Evolutionary conservation across 2,797 vertebrate species (phyloP), one percentile per base, ranked within the genome.

Genomic region (Geotrypetes seraphini): DNA sequence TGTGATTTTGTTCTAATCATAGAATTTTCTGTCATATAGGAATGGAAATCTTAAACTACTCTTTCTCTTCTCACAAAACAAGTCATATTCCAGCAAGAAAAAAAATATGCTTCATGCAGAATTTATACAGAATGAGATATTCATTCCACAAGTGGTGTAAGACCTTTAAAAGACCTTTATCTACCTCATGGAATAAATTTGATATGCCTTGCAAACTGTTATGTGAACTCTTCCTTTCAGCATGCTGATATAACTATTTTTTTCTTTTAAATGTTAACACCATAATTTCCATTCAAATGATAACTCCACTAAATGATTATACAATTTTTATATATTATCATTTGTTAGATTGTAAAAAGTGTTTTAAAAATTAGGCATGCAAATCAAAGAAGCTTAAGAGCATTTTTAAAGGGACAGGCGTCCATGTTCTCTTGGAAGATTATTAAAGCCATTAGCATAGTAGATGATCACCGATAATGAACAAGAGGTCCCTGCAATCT

Each of bases 151-250:
- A 70, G 71, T 76, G 66, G 58, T 71, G 48, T 59, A 64, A 73
- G 71, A 76, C 69, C 70, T 80, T 80, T 79, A 68, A 71, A 69
- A 72, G 75, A 74, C 66, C 72, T 80, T 79, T 78, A 69, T 68
- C 62, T 70, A 54, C 53, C 51, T 61, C 60, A 54, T 47, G 66
- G 66, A 72, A 79, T 72, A 69, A 70, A 75, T 71, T 63, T 70
- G 65, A 63, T 78, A 62, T 61, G 70, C 58, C 50, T 72, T 77
- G 56, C 47, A 69, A 62, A 70, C 75, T 50, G 45, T 70, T 68
- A 70, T 61, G 56, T 14, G 53, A 63, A 62, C 54, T 63, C 57
- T 69, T 45, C 53, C 51, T 62, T 51, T 49, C 7, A 66, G 63
- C 50, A 61, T 50, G 57, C 58, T 68, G 66, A 69, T 58, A 39